Evolutionary conservation across 2,113 vertebrate genomes (phyloP), one percentile per base, ranked within the genome.

Genomic region (Anolis sagrei): DNA sequence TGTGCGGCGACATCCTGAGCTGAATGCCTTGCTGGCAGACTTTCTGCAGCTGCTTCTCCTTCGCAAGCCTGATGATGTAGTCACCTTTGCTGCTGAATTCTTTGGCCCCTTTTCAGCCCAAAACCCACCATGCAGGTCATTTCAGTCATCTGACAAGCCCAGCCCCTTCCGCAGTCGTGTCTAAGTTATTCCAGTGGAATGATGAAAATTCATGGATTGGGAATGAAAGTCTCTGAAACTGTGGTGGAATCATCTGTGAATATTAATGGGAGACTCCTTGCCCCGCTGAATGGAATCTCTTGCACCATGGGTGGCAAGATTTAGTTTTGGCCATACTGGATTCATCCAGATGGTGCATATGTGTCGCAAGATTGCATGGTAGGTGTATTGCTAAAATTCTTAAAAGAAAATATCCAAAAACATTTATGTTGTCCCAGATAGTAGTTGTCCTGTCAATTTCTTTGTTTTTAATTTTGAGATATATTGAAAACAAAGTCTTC

Each of bases 11-110:
- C 98, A 99, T 85, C 98, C 98, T 0, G 98, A 99, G 86, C 93
- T 98, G 78, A 92, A 82, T 25, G 93, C 93, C 0, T 92, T 99
- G 13, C 74, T 98, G 79, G 96, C 97, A 0, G 98, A 99, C 92
- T 99, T 99, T 90, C 91, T 99, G 82, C 97, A 98, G 88, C 97
- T 97, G 58, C 87, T 99, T 84, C 94, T 99, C 29, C 86, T 99
- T n/a, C 96, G 91, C n/a, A 97, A 97, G 94, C 99, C 98, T 0
- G 73, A 88, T 0, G 95, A 99, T 7, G 93, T 97, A 19, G 82
- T 97, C 86, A 91, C 95, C 74, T 99, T 98, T 70, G 97, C 98
- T 0, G 95, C 93, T 0, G 95, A 98, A 76, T 97, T 97, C 93
- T 99, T 99, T 8, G 88, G 93, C 0, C 91, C 95, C 1, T 98